phyloP scores from a whole-genome alignment of 2,888 invertebrate species.

The Calameuta pallipes region DNA sequence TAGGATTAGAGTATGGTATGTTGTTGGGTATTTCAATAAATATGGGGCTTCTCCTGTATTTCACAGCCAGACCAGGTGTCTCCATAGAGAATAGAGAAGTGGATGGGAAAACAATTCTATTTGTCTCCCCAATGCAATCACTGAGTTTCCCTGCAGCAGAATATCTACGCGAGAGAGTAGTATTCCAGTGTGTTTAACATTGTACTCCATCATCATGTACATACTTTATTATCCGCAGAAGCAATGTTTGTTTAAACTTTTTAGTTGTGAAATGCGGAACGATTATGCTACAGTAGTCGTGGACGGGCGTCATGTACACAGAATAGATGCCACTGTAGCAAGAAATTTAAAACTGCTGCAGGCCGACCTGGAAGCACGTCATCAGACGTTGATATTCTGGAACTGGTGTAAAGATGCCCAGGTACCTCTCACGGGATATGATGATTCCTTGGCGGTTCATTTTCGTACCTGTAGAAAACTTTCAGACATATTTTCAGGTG shows the following conservation, averaged over 20 bases:
- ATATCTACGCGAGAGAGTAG: conserved; percentile 67
- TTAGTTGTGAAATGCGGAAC: conserved; percentile 56
- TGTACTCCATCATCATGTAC: conserved; percentile 1
- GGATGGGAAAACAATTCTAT: conserved; percentile 58
- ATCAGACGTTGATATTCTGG: conserved; percentile 61
- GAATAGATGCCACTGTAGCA: conserved; percentile 77
- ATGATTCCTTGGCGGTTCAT: conserved; percentile 40
- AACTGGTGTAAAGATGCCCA: conserved; percentile 58
- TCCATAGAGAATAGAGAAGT: conserved; percentile 70
- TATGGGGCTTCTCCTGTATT: conserved; percentile 73
- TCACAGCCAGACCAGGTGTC: conserved; percentile 75
- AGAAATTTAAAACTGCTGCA: conserved; percentile 65
- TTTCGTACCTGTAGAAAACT: conserved; percentile 47
- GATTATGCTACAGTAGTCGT: conserved; percentile 69
- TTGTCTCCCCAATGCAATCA: conserved; percentile 55
- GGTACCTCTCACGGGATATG: conserved; percentile 51
- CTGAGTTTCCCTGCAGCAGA: conserved; percentile 72
- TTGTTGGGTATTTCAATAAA: conserved; percentile 76
- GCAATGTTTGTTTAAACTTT: conserved; percentile 9
- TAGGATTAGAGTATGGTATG: conserved; percentile 79
- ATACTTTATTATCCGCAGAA: neutral
- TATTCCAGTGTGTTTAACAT: conserved; percentile 49
- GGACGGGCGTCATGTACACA: conserved; percentile 73
- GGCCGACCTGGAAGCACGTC: conserved; percentile 50
- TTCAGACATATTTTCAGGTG: conserved; percentile 45